phyloP scores from a whole-genome alignment of 2,888 invertebrate species.

The Cremastinae sp. region DNA sequence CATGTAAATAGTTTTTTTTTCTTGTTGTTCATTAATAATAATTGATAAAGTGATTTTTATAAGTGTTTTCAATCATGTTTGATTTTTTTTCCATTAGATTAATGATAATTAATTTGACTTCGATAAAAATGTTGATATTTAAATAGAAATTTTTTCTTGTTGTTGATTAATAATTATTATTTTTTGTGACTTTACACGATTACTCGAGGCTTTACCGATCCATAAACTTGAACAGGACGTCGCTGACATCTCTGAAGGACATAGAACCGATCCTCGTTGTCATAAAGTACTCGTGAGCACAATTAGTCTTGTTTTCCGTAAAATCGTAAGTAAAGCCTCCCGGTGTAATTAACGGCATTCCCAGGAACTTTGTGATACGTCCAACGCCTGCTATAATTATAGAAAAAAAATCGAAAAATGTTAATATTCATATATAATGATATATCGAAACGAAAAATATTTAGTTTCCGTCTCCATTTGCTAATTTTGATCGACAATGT shows the following conservation, averaged over 20 bases:
- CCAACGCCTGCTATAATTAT: conserved; percentile 87
- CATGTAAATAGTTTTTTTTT: no score
- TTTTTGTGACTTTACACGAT: no score
- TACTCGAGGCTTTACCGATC: conserved; percentile 85
- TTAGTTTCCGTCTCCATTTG: background rate
- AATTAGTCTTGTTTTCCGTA: conserved; percentile 85
- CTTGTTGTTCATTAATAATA: no score
- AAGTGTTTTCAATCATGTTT: no score
- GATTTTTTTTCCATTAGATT: no score
- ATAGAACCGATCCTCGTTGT: conserved; percentile 87
- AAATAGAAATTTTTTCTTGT: no score
- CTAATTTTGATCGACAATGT: no score
- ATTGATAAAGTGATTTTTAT: no score
- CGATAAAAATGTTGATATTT: no score
- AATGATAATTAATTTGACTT: no score
- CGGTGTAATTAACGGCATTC: conserved; percentile 88
- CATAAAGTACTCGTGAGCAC: conserved; percentile 89
- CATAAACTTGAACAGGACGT: conserved; percentile 87
- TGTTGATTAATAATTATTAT: no score
- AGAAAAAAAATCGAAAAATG: background rate
- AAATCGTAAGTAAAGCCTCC: conserved; percentile 92
- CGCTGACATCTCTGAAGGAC: conserved; percentile 87
- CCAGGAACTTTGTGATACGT: conserved; percentile 89
- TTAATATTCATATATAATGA: background rate
- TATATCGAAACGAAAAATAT: background rate